phyloP scores from a whole-genome alignment of 2,888 invertebrate genomes.

The Amiota communis region DNA sequence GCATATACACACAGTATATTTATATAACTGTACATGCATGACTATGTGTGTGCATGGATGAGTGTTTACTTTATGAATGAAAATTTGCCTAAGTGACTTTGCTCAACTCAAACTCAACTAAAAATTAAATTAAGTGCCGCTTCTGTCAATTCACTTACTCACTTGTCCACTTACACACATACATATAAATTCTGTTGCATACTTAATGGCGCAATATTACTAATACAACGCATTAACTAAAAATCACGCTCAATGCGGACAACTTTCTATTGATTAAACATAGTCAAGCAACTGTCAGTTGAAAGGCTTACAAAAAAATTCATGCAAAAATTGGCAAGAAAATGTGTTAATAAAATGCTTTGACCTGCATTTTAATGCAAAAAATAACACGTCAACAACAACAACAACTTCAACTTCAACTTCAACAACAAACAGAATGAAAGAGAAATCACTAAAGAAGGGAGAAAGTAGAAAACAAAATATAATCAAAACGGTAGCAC shows the following conservation, averaged over 20 bases:
- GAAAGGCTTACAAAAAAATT: no score
- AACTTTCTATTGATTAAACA: slow-evolving; percentile 4
- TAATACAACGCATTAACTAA: background rate
- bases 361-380: slow-evolving; percentile 26
- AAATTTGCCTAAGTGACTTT: slow-evolving; percentile 22
- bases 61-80: slow-evolving; percentile 19
- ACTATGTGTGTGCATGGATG: background rate
- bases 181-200: slow-evolving; percentile 1
- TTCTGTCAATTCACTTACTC: background rate
- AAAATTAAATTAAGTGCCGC: slow-evolving; percentile 24
- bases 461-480: background rate
- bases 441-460: background rate
- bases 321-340: background rate
- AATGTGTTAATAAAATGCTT: slow-evolving; percentile 30
- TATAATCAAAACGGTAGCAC: slow-evolving; percentile 21
- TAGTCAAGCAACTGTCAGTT: background rate
- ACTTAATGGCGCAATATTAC: slow-evolving; percentile 3
- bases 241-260: no score
- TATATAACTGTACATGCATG: background rate
- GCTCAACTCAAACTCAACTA: slow-evolving; percentile 4
- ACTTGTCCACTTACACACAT: background rate
- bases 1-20: background rate
- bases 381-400: background rate
- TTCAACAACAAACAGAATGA: background rate
- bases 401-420: background rate